Percentiles rank a stretch among this genome's conserved stretches.
Evolutionary conservation across 2,888 invertebrate species (phyloP).

Genomic region (Brachyptera risi): DNA sequence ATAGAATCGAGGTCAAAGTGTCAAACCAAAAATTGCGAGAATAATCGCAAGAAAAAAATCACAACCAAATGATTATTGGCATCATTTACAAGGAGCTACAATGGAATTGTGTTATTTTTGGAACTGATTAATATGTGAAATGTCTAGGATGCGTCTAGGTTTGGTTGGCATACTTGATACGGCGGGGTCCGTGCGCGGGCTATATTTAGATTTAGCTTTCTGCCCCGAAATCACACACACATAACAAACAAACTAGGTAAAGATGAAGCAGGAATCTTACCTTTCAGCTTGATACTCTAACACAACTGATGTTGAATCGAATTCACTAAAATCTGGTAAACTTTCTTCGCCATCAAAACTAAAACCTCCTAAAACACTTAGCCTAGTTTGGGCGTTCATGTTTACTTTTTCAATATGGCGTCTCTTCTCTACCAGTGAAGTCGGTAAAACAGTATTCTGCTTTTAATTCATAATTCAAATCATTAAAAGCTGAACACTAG

Average conservation of each 20-base stretch:
- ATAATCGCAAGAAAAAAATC: too few relatives aligned
- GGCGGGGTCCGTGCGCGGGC: slow-evolving; percentile 7
- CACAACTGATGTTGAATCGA: slow-evolving; percentile 51
- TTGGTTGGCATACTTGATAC: slow-evolving; percentile 16
- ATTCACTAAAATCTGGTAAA: slow-evolving; percentile 52
- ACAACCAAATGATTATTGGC: too few relatives aligned
- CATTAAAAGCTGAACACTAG: too few relatives aligned
- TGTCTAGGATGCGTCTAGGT: not conserved
- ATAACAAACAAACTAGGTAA: not conserved
- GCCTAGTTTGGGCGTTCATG: slow-evolving; percentile 35
- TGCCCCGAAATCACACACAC: not conserved
- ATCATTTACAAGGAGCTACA: too few relatives aligned
- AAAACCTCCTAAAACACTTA: slow-evolving; percentile 48
- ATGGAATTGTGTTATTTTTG: slow-evolving; percentile 3
- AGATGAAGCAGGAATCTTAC: slow-evolving; percentile 36
- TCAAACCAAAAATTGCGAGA: not conserved
- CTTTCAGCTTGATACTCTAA: slow-evolving; percentile 51
- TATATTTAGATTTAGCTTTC: slow-evolving; percentile 2
- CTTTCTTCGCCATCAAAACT: slow-evolving; percentile 53
- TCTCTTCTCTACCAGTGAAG: too few relatives aligned
- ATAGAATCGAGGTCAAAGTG: not conserved
- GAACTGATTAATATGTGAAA: not conserved
- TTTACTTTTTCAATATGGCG: too few relatives aligned
- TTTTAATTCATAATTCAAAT: too few relatives aligned
- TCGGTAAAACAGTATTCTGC: too few relatives aligned